Percentiles rank a stretch among this genome's conserved stretches.
Conservation (phyloP, 2,797 vertebrate genomes). For the Sebastes trivittatus region DNA sequence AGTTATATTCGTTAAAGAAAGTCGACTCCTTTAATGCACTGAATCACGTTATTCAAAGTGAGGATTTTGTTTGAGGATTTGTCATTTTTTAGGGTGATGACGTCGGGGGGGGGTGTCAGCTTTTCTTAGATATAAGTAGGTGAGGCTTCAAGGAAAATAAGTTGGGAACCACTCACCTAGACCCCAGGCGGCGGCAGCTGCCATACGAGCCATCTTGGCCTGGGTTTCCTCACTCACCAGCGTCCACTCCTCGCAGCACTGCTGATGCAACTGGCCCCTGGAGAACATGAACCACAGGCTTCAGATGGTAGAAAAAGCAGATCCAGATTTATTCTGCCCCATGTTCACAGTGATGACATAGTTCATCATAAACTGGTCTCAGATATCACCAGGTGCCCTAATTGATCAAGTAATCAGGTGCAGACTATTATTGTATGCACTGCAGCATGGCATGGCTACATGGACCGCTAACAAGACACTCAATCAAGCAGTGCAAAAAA, state of each 20-base stretch:
- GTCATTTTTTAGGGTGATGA: no score
- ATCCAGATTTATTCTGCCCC: neutral
- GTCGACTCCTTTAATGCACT: no score
- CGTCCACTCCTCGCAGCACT: conserved; percentile 98
- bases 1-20: no score
- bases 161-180: neutral
- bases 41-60: no score
- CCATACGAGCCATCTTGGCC: conserved; percentile 99
- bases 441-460: neutral
- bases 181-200: conserved; percentile 96
- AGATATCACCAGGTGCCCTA: neutral
- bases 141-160: no score
- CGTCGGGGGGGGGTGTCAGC: no score
- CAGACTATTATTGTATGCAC: neutral
- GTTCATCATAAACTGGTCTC: neutral
- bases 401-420: neutral
- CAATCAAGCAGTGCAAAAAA: neutral
- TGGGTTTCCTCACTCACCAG: conserved; percentile 96
- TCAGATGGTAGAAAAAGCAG: neutral
- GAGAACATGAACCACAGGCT: conserved; percentile 35
- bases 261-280: conserved; percentile 98
- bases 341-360: neutral
- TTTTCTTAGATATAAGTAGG: no score
- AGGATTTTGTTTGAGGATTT: no score
- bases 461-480: neutral